These are phyloP conservation scores for Scaptomyza graminum DNA, from an alignment of 1,140 invertebrate genomes.

Conservation along the genomic window DNA sequence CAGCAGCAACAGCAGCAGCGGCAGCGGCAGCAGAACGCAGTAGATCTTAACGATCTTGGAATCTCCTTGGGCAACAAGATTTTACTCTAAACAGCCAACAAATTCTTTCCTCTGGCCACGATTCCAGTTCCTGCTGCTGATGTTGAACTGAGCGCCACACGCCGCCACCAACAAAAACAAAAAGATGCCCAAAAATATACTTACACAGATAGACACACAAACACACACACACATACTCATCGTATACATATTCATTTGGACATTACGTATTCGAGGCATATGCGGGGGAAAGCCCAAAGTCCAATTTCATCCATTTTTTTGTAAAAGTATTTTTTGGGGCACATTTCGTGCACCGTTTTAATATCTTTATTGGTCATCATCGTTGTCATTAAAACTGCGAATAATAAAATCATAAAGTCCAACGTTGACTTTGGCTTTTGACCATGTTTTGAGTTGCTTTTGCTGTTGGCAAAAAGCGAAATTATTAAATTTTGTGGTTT, in stretches of 20 bases:
- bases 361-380: conserved; percentile 83
- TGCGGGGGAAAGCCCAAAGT: conserved; percentile 60
- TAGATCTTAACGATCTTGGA: conserved; percentile 77
- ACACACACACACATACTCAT: conserved; percentile 22
- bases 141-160: conserved; percentile 60
- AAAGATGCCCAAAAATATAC: conserved; percentile 26
- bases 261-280: conserved; percentile 65
- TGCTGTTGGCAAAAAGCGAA: conserved; percentile 78
- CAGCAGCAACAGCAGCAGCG: background rate
- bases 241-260: conserved; percentile 71
- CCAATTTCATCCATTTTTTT: conserved; percentile 48
- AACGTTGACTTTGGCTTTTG: background rate
- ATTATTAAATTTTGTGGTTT: conserved; percentile 66
- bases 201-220: conserved; percentile 24
- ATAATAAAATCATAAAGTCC: conserved; percentile 79
- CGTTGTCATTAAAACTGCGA: conserved; percentile 78
- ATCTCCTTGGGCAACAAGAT: conserved; percentile 45
- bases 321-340: conserved; percentile 77
- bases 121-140: conserved; percentile 19
- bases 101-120: conserved; percentile 33
- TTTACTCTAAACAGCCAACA: background rate
- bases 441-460: conserved; percentile 4
- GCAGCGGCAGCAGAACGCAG: conserved; percentile 53
- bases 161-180: conserved; percentile 48
- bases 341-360: conserved; percentile 80